Percentiles rank a stretch among this genome's conserved stretches.
Conservation (phyloP, 2,888 invertebrate species). For the Nephrotoma appendiculata region DNA sequence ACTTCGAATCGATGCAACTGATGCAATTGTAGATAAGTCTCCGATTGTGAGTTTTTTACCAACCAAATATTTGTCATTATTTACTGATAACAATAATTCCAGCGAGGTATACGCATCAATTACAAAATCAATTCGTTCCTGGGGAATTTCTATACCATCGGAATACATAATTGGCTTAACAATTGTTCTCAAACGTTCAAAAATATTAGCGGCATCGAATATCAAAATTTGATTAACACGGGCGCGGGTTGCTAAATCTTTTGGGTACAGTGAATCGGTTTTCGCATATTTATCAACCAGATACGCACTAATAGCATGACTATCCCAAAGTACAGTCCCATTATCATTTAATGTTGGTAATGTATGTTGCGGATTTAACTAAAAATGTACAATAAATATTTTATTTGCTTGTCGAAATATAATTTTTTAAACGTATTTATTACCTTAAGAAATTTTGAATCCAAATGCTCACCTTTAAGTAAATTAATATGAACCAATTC, state of each 20-base stretch:
- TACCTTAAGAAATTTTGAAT: background rate
- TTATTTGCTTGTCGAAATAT: no score
- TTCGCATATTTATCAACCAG: conserved; percentile 39
- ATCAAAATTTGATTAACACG: conserved; percentile 36
- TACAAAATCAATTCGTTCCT: conserved; percentile 22
- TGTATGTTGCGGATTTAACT: conserved; percentile 44
- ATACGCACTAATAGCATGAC: conserved; percentile 38
- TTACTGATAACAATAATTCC: conserved; percentile 21
- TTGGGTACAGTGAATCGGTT: conserved; percentile 39
- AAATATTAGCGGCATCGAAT: conserved; percentile 36
- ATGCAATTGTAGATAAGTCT: background rate
- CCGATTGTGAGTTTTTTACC: conserved; percentile 12
- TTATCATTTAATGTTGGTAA: conserved; percentile 29
- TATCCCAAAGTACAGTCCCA: conserved; percentile 26
- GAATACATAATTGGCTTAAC: conserved; percentile 15
- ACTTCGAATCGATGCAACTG: background rate
- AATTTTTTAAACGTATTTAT: background rate
- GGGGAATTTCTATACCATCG: background rate
- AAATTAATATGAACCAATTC: background rate
- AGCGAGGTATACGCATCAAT: conserved; percentile 22
- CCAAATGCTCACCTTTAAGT: background rate
- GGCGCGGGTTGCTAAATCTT: conserved; percentile 35
- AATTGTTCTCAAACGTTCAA: conserved; percentile 23
- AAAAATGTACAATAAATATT: background rate
- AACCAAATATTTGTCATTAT: conserved; percentile 19